Evolutionary conservation across 1,140 invertebrate species (phyloP).

Genomic region (Neodiprion virginianus): DNA sequence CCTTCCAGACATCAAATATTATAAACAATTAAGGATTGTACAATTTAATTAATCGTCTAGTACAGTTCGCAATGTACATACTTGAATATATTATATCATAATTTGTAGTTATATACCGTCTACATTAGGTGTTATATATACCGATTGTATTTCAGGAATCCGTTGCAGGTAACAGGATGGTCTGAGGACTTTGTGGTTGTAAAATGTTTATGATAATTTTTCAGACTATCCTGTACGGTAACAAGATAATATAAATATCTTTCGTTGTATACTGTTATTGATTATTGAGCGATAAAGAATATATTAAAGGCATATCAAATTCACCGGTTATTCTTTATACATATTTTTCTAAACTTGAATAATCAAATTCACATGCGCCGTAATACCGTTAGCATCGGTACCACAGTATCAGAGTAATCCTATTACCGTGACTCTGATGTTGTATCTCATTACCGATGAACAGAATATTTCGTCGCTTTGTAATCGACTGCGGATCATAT

Average conservation of each 20-base stretch:
- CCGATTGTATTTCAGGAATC: background rate
- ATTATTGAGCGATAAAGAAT: constrained; percentile 1
- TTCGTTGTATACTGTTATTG: background rate
- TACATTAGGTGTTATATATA: background rate
- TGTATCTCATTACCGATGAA: no score
- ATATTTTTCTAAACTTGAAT: no score
- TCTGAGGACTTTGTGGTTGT: background rate
- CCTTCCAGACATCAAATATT: background rate
- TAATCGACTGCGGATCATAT: no score
- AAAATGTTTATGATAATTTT: background rate
- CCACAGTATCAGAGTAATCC: no score
- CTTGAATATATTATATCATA: constrained; percentile 1
- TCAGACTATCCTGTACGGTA: constrained; percentile 7
- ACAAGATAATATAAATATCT: background rate
- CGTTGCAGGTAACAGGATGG: background rate
- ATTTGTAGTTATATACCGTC: background rate
- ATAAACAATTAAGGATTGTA: no score
- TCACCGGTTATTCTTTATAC: no score
- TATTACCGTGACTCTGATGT: no score
- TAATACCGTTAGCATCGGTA: background rate
- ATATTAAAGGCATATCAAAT: background rate
- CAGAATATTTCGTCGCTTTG: no score
- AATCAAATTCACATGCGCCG: background rate
- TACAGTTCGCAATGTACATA: background rate
- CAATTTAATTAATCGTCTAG: no score